Evolutionary conservation across 2,888 invertebrate species (phyloP).

Genomic region (Andrena flavipes): DNA sequence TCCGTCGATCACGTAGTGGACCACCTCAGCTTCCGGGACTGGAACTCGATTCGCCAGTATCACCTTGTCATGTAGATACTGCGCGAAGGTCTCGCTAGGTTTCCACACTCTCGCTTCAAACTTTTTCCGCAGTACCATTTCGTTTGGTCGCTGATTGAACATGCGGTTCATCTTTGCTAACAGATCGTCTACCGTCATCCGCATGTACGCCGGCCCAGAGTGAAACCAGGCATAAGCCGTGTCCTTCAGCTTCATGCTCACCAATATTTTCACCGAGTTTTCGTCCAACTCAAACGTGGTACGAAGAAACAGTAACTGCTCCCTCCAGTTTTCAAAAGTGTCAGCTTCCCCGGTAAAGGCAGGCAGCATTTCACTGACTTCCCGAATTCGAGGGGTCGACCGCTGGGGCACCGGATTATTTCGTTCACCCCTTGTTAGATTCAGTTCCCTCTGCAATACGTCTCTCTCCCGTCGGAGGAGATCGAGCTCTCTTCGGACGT

Average conservation of each 20-base stretch:
- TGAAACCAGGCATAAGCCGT: not conserved
- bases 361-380: not conserved
- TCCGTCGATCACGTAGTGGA: not conserved
- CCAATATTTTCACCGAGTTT: not conserved
- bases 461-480: not conserved
- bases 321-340: too few species aligned
- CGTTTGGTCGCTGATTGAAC: not conserved
- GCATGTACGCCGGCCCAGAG: not conserved
- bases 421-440: not conserved
- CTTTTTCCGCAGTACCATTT: not conserved
- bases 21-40: not conserved
- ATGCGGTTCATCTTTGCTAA: not conserved
- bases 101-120: constrained; percentile 8
- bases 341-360: too few species aligned
- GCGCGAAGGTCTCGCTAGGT: not conserved
- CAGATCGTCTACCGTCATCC: too few species aligned
- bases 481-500: not conserved
- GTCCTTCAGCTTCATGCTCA: not conserved
- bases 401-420: not conserved
- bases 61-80: constrained; percentile 14
- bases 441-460: not conserved
- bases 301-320: not conserved
- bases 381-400: not conserved
- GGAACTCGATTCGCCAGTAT: constrained; percentile 4
- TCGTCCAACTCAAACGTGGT: not conserved